Evolutionary conservation across 2,113 vertebrate species (phyloP).

Genomic region (Syngnathus typhle): DNA sequence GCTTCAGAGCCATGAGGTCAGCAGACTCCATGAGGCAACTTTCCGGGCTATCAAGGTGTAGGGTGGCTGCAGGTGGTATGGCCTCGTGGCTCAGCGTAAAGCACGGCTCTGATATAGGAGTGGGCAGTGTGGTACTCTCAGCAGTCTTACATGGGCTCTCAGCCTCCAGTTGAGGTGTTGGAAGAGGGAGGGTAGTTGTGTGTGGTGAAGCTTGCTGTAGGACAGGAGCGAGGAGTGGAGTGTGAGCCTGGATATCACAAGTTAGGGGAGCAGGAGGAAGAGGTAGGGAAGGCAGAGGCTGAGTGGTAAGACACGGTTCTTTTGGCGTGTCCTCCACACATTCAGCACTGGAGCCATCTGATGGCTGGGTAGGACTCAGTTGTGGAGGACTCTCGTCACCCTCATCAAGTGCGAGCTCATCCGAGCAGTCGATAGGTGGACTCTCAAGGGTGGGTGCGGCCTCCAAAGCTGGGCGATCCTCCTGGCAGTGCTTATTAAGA

Average conservation of each 20-base stretch:
- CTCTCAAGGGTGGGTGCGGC: slow-evolving; percentile 56
- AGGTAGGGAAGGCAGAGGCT: slow-evolving; percentile 64
- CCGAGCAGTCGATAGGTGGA: slow-evolving; percentile 34
- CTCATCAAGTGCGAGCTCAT: slow-evolving; percentile 31
- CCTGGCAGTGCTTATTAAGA: slow-evolving; percentile 94
- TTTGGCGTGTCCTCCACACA: slow-evolving; percentile 39
- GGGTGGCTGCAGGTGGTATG: slow-evolving; percentile 17
- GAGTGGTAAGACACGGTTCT: slow-evolving; percentile 67
- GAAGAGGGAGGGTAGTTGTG: slow-evolving; percentile 34
- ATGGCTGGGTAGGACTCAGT: slow-evolving; percentile 32
- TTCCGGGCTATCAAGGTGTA: slow-evolving; percentile 12
- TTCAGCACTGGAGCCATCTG: slow-evolving; percentile 18
- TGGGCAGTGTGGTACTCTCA: slow-evolving; percentile 32
- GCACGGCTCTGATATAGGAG: slow-evolving; percentile 47
- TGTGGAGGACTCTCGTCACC: slow-evolving; percentile 23
- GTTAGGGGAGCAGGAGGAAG: slow-evolving; percentile 45
- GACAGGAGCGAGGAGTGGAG: slow-evolving; percentile 38
- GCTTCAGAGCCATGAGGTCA: slow-evolving; percentile 45
- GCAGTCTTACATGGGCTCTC: slow-evolving; percentile 49
- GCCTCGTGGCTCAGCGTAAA: slow-evolving; percentile 48
- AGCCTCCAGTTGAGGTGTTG: slow-evolving; percentile 24
- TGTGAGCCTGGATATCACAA: slow-evolving; percentile 24
- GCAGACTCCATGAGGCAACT: slow-evolving; percentile 15
- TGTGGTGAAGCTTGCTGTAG: slow-evolving; percentile 51
- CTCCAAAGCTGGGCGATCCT: slow-evolving; percentile 75